Evolutionary conservation across 2,113 vertebrate genomes (phyloP).

Genomic region (Ondatra zibethicus): DNA sequence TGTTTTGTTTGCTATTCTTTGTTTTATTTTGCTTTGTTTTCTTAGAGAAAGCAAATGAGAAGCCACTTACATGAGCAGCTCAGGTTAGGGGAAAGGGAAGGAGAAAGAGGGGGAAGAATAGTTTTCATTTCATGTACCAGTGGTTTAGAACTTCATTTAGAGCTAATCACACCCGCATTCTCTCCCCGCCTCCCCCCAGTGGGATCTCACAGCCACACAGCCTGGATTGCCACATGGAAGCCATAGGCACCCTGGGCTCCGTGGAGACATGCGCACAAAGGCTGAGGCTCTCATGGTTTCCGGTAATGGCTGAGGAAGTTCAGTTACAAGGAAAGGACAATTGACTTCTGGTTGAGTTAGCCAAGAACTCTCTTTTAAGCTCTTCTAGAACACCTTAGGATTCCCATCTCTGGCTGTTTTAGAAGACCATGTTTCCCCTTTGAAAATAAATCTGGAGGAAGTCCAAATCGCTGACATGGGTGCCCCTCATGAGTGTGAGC

Average conservation of each 20-base stretch:
- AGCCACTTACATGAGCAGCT: slow-evolving; percentile 80
- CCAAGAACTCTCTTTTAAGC: not conserved
- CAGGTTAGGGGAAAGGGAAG: slow-evolving; percentile 79
- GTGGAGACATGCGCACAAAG: not conserved
- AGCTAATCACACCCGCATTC: slow-evolving; percentile 83
- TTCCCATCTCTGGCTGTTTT: too few species aligned
- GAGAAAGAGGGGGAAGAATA: slow-evolving; percentile 76
- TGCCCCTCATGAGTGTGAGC: not conserved
- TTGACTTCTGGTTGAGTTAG: not conserved
- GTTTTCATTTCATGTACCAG: slow-evolving; percentile 87
- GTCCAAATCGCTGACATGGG: not conserved
- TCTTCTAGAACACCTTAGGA: not conserved
- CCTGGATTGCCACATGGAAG: slow-evolving; percentile 48
- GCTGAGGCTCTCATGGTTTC: not conserved
- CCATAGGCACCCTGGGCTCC: not conserved
- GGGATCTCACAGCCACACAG: slow-evolving; percentile 77
- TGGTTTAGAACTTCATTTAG: slow-evolving; percentile 88
- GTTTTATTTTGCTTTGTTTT: slow-evolving; percentile 80
- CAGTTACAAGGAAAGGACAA: slow-evolving; percentile 14
- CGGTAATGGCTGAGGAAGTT: not conserved
- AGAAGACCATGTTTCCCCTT: not conserved
- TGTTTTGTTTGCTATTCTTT: not conserved
- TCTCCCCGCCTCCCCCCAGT: slow-evolving; percentile 71
- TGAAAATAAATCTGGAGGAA: not conserved
- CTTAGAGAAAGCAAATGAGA: slow-evolving; percentile 78